Conservation (phyloP, 2,113 vertebrate genomes). For the Nestor notabilis region DNA sequence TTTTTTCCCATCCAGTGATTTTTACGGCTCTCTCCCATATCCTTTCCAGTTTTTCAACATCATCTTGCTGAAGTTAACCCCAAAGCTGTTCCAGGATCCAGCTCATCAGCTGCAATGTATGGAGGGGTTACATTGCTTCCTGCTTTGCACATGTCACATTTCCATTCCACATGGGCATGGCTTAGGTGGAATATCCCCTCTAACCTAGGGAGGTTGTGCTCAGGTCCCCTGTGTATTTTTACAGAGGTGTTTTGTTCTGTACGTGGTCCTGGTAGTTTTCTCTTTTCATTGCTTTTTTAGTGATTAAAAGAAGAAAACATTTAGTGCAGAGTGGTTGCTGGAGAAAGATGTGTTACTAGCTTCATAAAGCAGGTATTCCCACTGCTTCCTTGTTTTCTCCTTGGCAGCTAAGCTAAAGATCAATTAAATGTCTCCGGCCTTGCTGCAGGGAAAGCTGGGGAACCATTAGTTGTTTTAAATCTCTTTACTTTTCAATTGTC, state of each 20-base stretch:
- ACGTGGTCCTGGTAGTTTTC: background rate
- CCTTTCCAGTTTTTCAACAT: background rate
- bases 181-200: background rate
- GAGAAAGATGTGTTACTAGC: background rate
- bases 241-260: background rate
- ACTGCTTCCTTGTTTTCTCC: background rate
- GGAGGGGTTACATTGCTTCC: background rate
- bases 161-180: accelerated
- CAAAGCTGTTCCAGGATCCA: background rate
- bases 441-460: constrained; percentile 55
- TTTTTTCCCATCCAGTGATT: background rate
- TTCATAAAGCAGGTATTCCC: constrained; percentile 1
- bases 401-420: constrained; percentile 45
- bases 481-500: constrained; percentile 67
- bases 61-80: background rate
- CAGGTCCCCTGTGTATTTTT: background rate
- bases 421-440: constrained; percentile 39
- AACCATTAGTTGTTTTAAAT: constrained; percentile 68
- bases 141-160: accelerated
- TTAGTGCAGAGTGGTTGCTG: background rate
- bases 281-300: background rate
- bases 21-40: background rate
- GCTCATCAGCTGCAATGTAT: accelerated
- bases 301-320: background rate
- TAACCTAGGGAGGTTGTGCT: background rate